Evolutionary conservation across 2,888 invertebrate species (phyloP).

Genomic region (Melanotus villosus): DNA sequence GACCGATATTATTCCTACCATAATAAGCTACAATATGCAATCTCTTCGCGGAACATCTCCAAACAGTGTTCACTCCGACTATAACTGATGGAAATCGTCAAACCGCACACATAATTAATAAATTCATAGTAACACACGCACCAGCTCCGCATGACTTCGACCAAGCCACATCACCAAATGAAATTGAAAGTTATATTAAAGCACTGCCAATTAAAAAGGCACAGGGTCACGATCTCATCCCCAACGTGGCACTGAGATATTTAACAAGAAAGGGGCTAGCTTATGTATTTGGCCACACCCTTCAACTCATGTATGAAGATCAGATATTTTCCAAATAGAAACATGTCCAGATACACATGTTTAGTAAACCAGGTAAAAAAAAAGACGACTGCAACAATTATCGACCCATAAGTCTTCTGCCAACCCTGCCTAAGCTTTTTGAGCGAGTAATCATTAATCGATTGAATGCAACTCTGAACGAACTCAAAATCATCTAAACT

Average conservation of each 20-base stretch:
- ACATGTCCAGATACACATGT: constrained; percentile 11
- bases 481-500: not conserved
- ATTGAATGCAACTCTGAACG: not conserved
- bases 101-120: not conserved
- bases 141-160: not conserved
- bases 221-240: not conserved
- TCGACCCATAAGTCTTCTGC: constrained; percentile 1
- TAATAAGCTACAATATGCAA: not conserved
- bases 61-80: not conserved
- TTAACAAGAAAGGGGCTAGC: not conserved
- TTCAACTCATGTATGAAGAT: constrained; percentile 2
- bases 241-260: not conserved
- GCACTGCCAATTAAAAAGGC: not conserved
- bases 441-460: constrained; percentile 35
- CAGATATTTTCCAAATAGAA: constrained; percentile 1
- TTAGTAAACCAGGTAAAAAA: constrained; percentile 47
- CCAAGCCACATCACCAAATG: not conserved
- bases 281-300: not conserved
- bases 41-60: not conserved
- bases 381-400: constrained; percentile 41
- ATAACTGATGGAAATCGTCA: not conserved
- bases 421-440: constrained; percentile 46
- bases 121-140: too few species aligned
- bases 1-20: too few species aligned
- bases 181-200: not conserved